These are phyloP conservation scores for Thalassaphorura encarpata DNA, from an alignment of 1,140 invertebrate genomes.

Conservation along the genomic window DNA sequence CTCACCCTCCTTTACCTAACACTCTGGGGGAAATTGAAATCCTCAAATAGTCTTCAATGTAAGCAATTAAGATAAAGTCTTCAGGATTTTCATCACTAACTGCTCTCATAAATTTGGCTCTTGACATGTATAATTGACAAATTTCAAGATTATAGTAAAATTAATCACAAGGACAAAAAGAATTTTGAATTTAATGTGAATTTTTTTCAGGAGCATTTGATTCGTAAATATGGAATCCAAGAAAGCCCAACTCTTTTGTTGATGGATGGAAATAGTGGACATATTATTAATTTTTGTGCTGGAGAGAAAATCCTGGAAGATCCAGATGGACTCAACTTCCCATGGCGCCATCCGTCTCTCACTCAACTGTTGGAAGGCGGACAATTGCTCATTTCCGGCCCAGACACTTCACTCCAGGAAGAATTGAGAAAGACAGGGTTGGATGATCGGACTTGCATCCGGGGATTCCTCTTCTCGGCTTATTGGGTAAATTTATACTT, in stretches of 20 bases:
- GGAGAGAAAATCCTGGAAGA: slow-evolving; percentile 56
- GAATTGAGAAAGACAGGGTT: slow-evolving; percentile 36
- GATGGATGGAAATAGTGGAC: slow-evolving; percentile 49
- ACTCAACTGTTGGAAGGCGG: too few relatives aligned
- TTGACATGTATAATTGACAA: too few relatives aligned
- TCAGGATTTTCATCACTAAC: too few relatives aligned
- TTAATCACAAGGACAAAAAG: too few relatives aligned
- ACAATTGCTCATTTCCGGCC: too few relatives aligned
- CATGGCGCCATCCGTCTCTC: slow-evolving; percentile 56
- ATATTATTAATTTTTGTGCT: slow-evolving; percentile 53
- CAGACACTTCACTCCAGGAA: slow-evolving; percentile 51
- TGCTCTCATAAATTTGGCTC: too few relatives aligned
- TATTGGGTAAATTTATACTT: slow-evolving; percentile 55
- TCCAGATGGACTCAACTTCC: slow-evolving; percentile 49
- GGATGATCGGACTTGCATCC: background rate
- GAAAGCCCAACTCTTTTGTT: slow-evolving; percentile 64
- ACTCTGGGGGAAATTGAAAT: too few relatives aligned
- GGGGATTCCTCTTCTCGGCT: slow-evolving; percentile 70
- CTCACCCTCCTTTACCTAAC: too few relatives aligned
- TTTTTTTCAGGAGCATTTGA: slow-evolving; percentile 60
- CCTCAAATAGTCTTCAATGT: too few relatives aligned
- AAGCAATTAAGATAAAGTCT: too few relatives aligned
- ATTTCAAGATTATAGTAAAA: too few relatives aligned
- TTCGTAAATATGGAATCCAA: slow-evolving; percentile 58
- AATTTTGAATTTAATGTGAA: too few relatives aligned